Conservation (phyloP, 2,113 vertebrate species). For the Neogobius melanostomus region DNA sequence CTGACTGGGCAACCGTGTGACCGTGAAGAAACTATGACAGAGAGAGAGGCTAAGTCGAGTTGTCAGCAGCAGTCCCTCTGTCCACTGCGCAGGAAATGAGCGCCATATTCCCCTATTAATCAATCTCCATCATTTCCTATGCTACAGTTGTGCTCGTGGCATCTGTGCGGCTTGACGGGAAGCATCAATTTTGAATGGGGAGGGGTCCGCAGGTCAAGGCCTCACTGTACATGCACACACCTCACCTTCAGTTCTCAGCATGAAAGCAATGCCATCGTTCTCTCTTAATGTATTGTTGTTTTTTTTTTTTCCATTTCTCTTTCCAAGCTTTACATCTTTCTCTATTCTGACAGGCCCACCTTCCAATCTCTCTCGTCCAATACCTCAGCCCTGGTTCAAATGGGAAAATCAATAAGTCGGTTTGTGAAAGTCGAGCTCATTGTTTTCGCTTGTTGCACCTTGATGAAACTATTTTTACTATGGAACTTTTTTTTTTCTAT, state of each 20-base stretch:
- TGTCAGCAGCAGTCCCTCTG: slow-evolving; percentile 31
- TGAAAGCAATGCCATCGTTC: background rate
- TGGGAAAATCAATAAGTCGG: slow-evolving; percentile 50
- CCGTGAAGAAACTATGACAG: slow-evolving; percentile 32
- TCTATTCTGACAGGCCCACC: slow-evolving; percentile 19
- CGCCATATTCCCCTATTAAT: slow-evolving; percentile 40
- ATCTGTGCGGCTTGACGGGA: slow-evolving; percentile 38
- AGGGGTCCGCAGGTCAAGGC: slow-evolving; percentile 9
- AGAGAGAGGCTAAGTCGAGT: slow-evolving; percentile 23
- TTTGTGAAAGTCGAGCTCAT: slow-evolving; percentile 39
- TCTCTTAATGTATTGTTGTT: background rate
- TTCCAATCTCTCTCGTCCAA: slow-evolving; percentile 24
- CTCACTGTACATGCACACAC: background rate
- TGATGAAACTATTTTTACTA: too few species aligned
- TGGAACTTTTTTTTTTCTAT: background rate
- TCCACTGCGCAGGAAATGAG: slow-evolving; percentile 52
- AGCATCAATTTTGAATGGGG: slow-evolving; percentile 29
- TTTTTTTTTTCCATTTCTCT: slow-evolving; percentile 26
- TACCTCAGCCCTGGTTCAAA: slow-evolving; percentile 37
- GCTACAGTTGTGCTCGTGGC: slow-evolving; percentile 30
- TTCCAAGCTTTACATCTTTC: slow-evolving; percentile 21
- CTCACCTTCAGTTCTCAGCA: slow-evolving; percentile 15
- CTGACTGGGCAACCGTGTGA: slow-evolving; percentile 15
- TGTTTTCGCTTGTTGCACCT: slow-evolving; percentile 17
- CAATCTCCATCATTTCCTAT: slow-evolving; percentile 53